Evolutionary conservation across 2,888 invertebrate genomes (phyloP), one percentile per base, ranked within the genome.

Genomic region (Hydriomena furcata): DNA sequence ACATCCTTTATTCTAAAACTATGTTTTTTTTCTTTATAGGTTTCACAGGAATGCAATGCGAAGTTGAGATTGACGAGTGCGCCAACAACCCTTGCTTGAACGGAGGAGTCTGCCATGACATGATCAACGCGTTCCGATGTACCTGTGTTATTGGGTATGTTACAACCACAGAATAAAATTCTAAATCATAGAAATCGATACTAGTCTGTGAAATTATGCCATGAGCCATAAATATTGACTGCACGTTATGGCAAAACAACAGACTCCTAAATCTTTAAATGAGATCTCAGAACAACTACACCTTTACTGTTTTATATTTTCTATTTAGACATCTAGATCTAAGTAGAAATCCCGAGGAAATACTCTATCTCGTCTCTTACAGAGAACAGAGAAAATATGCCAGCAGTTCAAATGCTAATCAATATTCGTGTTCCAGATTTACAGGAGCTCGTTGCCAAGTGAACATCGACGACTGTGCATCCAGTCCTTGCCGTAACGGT

Each of bases 31-130:
- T 55, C 52, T 60, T 52, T 54, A 0, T 84, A 95, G 96, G 96
- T 61, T 97, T 96, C 71, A 96, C 96, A 2, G 97, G 97, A 1
- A 96, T 95, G 0, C 97, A 97, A 69, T 97, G 97, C 81, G 96
- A 97, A 79, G 94, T 95, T 63, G 96, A 98, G 79, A 95, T 97
- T 46, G 96, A 98, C 81, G 97, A 98, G 74, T 98, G 98, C 80
- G 94, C 94, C 13, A 93, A 95, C 62, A 94, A 94, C 73, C 97
- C 98, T 0, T 98, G 98, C 68, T 81, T 96, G 50, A 97, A 97
- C 78, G 95, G 95, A 8, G 97, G 97, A 17, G 93, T 93, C 35
- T 98, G 98, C 79, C 94, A 94, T 62, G 97, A 98, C 78, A 92
- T 95, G 82, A 95, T 97, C 78, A 97, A 97, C 76, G 94, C 95